Evolutionary conservation across 1,140 invertebrate species (phyloP), one percentile per base, ranked within the genome.

Genomic region (Drosophila sp.): DNA sequence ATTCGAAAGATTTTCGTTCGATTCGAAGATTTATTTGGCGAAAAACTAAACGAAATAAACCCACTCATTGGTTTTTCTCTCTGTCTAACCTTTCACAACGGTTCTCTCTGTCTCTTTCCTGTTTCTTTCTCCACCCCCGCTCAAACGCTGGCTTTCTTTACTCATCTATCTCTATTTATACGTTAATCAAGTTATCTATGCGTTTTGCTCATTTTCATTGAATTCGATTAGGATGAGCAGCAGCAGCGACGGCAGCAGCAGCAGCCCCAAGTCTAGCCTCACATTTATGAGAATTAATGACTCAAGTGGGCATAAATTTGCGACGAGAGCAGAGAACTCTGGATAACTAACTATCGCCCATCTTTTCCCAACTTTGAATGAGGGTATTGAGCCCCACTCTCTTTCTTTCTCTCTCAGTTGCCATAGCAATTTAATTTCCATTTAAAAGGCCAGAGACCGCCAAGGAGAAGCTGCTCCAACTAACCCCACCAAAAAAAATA

Each of bases 231-330:
- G 78, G 44, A 50, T 25, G 25, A 50, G 44, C 44, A 50, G 44
- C 44, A 6, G 5, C 35, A 38, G 35, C 17, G 17, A 17, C 33
- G 5, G 47, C 55, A 66, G 25, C 25, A 35, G 4, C 32, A 40
- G 40, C 56, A 56, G 4, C 44, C 25, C 25, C 44, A 50, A 56
- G 63, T 60, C 58, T 68, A 50, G 58, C 29, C 50, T 71, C 71
- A 75, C 80, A 70, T 80, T 89, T 82, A 83, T 89, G 84, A 84
- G 72, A 76, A 76, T 80, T 87, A 87, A 87, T 83, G 83, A 89
- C 83, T 72, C 79, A 76, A 87, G 79, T 80, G 76, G 76, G 76
- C 76, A 81, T 75, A 79, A 75, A 86, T 80, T 84, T 72, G 63
- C 70, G 58, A 40, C 54, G 29, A 75, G 57, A 50, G 23, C 23